Conservation (phyloP, 2,797 vertebrate genomes). For the Chelonia mydas region DNA sequence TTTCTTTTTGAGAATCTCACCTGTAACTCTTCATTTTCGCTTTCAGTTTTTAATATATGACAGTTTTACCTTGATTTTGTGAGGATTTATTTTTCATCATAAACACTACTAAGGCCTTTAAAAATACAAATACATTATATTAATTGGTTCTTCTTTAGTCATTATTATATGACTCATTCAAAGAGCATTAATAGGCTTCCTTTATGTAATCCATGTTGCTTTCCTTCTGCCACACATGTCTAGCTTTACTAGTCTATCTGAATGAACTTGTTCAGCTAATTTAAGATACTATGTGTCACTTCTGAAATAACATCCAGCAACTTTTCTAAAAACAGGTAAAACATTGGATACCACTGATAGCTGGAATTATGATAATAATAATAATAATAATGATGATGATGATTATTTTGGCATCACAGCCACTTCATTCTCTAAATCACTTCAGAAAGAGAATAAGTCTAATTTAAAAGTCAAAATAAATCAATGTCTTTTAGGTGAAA, state of each 20-base stretch:
- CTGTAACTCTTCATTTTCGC: neutral
- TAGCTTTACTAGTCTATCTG: neutral
- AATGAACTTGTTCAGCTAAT: neutral
- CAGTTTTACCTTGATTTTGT: too few relatives aligned
- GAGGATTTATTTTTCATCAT: neutral
- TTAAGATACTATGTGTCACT: too few relatives aligned
- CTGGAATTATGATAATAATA: too few relatives aligned
- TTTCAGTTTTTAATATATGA: too few relatives aligned
- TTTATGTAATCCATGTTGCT: neutral
- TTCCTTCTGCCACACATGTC: too few relatives aligned
- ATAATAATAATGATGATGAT: neutral
- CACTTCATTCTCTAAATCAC: neutral
- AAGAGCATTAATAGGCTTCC: neutral
- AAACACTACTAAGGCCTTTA: neutral
- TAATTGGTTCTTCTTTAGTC: neutral
- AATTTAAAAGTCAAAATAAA: neutral
- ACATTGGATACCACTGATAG: too few relatives aligned
- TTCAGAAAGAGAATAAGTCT: neutral
- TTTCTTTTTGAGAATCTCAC: too few relatives aligned
- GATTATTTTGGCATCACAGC: neutral
- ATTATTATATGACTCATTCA: neutral
- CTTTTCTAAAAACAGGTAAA: too few relatives aligned
- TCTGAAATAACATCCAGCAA: too few relatives aligned
- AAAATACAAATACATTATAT: neutral
- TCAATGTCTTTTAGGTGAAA: neutral